Conservation (phyloP, 2,888 invertebrate genomes). For the Ectropis crepuscularia region DNA sequence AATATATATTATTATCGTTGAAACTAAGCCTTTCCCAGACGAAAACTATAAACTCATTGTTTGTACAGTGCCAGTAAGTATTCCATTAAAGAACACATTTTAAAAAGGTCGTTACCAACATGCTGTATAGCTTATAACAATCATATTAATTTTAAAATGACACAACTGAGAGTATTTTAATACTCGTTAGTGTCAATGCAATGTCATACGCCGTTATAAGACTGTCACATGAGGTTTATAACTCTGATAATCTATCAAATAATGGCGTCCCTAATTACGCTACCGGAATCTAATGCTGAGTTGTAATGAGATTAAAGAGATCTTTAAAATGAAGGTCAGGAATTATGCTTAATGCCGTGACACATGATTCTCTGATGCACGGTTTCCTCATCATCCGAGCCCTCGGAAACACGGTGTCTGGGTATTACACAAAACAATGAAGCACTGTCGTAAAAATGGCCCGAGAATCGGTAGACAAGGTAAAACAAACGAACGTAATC, state of each 20-base stretch:
- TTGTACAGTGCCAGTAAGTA: neutral
- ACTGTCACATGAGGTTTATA: constrained; percentile 21
- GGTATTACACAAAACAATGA: constrained; percentile 72
- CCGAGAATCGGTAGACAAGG: constrained; percentile 77
- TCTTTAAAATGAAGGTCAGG: constrained; percentile 18
- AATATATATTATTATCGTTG: too few relatives aligned
- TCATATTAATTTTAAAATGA: constrained; percentile 4
- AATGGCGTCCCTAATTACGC: constrained; percentile 21
- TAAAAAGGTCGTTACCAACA: constrained; percentile 2
- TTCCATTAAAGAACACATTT: neutral
- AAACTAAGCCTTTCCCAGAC: too few relatives aligned
- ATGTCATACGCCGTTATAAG: constrained; percentile 26
- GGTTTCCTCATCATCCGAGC: constrained; percentile 60
- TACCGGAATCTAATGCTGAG: constrained; percentile 18
- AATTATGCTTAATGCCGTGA: constrained; percentile 25
- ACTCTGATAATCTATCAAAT: constrained; percentile 16
- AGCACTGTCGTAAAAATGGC: constrained; percentile 77
- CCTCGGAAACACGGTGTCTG: constrained; percentile 64
- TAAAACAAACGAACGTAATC: constrained; percentile 81
- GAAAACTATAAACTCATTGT: too few relatives aligned
- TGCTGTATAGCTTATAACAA: neutral
- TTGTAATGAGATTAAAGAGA: constrained; percentile 13
- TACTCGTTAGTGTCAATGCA: constrained; percentile 21
- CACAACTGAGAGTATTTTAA: constrained; percentile 12
- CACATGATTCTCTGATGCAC: constrained; percentile 45